These are phyloP conservation scores for Peromyscus melanophrys DNA, from an alignment of 2,797 vertebrate species.

Conservation along the genomic window DNA sequence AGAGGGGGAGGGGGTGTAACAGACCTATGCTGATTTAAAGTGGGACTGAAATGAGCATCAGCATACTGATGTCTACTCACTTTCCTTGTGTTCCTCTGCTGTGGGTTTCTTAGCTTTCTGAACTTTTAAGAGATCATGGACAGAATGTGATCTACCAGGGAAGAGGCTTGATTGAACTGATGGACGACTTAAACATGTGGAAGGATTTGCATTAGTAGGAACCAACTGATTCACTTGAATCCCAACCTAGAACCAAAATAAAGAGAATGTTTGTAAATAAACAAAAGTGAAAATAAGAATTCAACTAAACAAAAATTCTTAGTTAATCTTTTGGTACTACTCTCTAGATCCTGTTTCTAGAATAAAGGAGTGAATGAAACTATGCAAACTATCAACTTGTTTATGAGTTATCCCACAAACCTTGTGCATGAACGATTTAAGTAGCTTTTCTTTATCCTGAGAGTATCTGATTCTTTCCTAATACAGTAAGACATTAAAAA, in stretches of 20 bases:
- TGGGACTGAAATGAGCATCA: background rate
- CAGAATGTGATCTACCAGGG: conserved; percentile 90
- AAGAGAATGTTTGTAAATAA: conserved; percentile 44
- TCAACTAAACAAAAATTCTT: conserved; percentile 9
- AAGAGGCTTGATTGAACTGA: conserved; percentile 84
- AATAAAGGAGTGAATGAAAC: background rate
- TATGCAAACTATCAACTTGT: background rate
- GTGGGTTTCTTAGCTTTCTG: conserved; percentile 87
- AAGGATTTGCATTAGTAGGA: conserved; percentile 87
- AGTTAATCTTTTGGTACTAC: background rate
- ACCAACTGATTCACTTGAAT: conserved; percentile 96
- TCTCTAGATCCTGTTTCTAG: conserved; percentile 16
- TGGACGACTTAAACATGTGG: conserved; percentile 80
- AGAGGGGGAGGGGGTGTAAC: background rate
- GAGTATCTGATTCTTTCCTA: background rate
- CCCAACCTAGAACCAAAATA: conserved; percentile 91
- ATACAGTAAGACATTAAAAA: background rate
- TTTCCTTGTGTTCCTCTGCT: conserved; percentile 88
- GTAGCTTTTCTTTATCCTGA: background rate
- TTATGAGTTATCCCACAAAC: background rate
- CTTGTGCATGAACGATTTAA: background rate
- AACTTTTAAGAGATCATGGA: conserved; percentile 94
- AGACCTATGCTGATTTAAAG: background rate
- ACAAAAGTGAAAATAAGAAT: conserved; percentile 28
- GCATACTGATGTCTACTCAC: conserved; percentile 82